Percentiles rank a stretch among this genome's conserved stretches.
These are phyloP conservation scores for Tiliqua scincoides DNA, from an alignment of 2,113 vertebrate species.

Conservation along the genomic window DNA sequence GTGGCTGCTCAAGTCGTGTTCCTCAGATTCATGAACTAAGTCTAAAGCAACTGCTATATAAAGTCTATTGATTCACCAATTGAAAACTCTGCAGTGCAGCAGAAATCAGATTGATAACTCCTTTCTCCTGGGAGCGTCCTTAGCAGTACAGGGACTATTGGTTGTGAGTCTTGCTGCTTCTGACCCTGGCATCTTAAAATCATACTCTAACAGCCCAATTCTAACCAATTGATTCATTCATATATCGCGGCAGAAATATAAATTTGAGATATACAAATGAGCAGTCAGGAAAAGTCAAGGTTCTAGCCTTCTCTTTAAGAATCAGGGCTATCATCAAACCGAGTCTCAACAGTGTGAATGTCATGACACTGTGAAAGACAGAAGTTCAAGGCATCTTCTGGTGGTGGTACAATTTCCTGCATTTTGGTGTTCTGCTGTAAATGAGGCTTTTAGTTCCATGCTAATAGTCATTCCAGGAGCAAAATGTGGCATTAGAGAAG, in stretches of 20 bases:
- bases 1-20: too few species aligned
- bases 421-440: neutral
- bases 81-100: too few species aligned
- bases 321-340: neutral
- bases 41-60: too few species aligned
- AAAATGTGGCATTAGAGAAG: neutral
- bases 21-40: too few species aligned
- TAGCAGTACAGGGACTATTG: too few species aligned
- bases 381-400: neutral
- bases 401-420: neutral
- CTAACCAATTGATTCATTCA: neutral
- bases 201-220: too few species aligned
- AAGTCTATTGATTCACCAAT: too few species aligned
- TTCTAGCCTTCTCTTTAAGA: neutral
- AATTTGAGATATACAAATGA: neutral
- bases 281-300: neutral
- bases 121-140: too few species aligned
- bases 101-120: too few species aligned
- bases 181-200: too few species aligned
- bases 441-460: neutral
- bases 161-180: too few species aligned
- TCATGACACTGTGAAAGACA: neutral
- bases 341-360: neutral
- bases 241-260: neutral
- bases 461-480: neutral